Evolutionary conservation across 1,140 invertebrate species (phyloP).

Genomic region (Achroia grisella): DNA sequence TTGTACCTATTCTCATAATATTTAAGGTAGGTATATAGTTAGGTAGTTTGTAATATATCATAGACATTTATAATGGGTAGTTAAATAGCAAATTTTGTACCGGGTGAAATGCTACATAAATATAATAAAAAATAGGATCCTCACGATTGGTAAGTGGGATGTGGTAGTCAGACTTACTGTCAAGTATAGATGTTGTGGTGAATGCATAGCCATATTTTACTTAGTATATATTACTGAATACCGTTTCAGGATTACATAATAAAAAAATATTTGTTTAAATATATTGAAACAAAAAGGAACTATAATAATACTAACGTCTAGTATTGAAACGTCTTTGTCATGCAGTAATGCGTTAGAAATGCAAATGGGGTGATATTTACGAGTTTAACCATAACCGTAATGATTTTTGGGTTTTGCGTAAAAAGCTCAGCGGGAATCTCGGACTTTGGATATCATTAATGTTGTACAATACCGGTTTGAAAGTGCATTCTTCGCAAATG

Average conservation of each 20-base stretch:
- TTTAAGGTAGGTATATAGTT: slow-evolving; percentile 27
- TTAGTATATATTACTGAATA: no score
- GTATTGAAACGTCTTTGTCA: slow-evolving; percentile 2
- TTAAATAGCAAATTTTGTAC: background rate
- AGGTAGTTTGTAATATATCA: slow-evolving; percentile 24
- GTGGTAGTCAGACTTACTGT: no score
- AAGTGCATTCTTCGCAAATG: slow-evolving; percentile 2
- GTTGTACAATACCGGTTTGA: background rate
- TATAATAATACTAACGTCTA: no score
- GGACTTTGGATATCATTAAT: slow-evolving; percentile 39
- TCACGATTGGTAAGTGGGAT: no score
- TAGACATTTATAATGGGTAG: slow-evolving; percentile 31
- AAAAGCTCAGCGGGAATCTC: slow-evolving; percentile 29
- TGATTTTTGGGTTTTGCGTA: slow-evolving; percentile 10
- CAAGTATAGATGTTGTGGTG: no score
- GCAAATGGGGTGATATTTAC: slow-evolving; percentile 17
- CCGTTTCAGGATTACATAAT: no score
- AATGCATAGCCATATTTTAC: no score
- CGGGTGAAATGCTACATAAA: no score
- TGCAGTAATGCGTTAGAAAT: background rate
- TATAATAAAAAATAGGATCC: no score
- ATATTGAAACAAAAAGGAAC: no score
- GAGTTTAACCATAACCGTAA: slow-evolving; percentile 15
- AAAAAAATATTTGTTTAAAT: no score
- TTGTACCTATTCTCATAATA: slow-evolving; percentile 45